Evolutionary conservation across 2,888 invertebrate species (phyloP).

Genomic region (Apodemia hepburni): DNA sequence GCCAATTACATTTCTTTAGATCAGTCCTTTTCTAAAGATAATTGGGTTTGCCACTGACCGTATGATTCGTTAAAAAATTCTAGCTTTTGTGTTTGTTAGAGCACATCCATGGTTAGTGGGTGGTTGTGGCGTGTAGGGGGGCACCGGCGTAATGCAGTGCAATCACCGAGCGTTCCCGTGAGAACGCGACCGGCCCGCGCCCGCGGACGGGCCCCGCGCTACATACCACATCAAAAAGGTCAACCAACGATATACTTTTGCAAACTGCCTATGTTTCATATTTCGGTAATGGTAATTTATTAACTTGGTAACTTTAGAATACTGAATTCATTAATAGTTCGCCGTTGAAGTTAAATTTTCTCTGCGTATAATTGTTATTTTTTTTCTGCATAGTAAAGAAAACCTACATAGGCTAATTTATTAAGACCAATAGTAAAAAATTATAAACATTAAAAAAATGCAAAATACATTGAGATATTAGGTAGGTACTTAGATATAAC

Average conservation of each 20-base stretch:
- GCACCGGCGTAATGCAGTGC: constrained; percentile 66
- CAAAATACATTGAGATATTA: too few relatives aligned
- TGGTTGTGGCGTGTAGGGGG: constrained; percentile 41
- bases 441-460: too few relatives aligned
- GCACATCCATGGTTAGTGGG: constrained; percentile 28
- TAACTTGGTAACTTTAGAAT: neutral
- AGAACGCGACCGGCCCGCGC: constrained; percentile 54
- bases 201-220: constrained; percentile 35
- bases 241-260: constrained; percentile 41
- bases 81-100: neutral
- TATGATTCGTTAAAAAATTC: neutral
- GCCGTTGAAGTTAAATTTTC: neutral
- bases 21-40: neutral
- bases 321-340: neutral
- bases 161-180: constrained; percentile 74
- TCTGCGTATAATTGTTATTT: neutral
- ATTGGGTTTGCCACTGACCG: neutral
- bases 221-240: constrained; percentile 55
- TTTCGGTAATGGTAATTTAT: constrained; percentile 10
- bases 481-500: too few relatives aligned
- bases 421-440: too few relatives aligned
- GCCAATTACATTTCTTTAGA: neutral
- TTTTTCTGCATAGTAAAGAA: neutral
- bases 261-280: constrained; percentile 27
- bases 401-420: too few relatives aligned